phyloP scores from a whole-genome alignment of 2,113 vertebrate species.

The Puntigrus tetrazona region DNA sequence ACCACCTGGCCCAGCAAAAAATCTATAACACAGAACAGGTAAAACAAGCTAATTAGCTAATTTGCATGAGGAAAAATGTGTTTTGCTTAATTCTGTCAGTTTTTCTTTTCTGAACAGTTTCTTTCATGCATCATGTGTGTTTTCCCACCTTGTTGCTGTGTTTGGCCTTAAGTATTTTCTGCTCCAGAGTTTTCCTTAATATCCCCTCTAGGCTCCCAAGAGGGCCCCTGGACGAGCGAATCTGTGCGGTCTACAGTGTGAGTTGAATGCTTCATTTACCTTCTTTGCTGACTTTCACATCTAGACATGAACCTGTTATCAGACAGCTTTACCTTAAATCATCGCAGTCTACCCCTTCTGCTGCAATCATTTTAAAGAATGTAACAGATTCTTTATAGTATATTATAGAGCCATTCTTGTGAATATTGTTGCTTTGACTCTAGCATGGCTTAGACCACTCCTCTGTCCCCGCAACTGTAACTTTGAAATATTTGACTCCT shows the following conservation, averaged over 20 bases:
- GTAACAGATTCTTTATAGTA: neutral
- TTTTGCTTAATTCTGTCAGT: neutral
- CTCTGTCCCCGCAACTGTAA: neutral
- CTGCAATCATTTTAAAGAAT: neutral
- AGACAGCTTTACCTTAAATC: neutral
- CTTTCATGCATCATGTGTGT: constrained; percentile 46
- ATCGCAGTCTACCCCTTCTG: neutral
- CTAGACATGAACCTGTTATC: neutral
- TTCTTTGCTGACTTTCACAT: neutral
- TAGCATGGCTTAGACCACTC: neutral
- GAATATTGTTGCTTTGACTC: neutral
- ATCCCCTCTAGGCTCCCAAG: constrained; percentile 71
- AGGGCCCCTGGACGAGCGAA: constrained; percentile 76
- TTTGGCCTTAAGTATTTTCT: constrained; percentile 55
- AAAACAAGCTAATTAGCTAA: neutral
- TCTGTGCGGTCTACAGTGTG: constrained; percentile 79
- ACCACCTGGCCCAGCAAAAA: neutral
- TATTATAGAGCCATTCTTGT: neutral
- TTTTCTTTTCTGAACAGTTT: neutral
- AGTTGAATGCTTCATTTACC: constrained; percentile 58
- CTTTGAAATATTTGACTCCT: neutral
- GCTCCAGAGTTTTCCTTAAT: constrained; percentile 72
- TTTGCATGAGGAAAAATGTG: neutral
- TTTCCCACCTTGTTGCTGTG: constrained; percentile 52
- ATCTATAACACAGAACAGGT: neutral